These are phyloP conservation scores for Knipowitschia caucasica DNA, from an alignment of 2,797 vertebrate genomes.

Conservation along the genomic window DNA sequence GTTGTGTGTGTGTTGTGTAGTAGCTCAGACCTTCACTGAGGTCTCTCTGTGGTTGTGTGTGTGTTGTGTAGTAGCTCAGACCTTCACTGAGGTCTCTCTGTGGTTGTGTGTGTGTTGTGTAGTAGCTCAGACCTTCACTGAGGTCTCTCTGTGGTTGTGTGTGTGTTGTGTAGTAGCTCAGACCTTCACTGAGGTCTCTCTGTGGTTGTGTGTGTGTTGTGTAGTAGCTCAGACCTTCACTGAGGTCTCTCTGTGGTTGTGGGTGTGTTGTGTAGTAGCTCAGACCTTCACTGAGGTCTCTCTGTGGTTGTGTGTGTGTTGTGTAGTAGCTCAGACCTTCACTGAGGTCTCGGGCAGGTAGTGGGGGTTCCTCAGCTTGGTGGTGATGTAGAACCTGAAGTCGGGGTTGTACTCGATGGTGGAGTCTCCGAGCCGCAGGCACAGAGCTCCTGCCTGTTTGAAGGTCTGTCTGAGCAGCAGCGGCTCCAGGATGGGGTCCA, in stretches of 20 bases:
- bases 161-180: no score
- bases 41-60: no score
- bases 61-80: no score
- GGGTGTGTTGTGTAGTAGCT: neutral
- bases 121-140: no score
- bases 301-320: neutral
- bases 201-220: no score
- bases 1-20: no score
- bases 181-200: no score
- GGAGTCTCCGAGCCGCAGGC: conserved; percentile 85
- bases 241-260: neutral
- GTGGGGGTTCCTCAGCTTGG: conserved; percentile 88
- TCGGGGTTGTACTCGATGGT: conserved; percentile 83
- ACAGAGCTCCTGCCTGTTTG: conserved; percentile 83
- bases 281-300: conserved; percentile 81
- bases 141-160: no score
- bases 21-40: no score
- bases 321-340: conserved; percentile 69
- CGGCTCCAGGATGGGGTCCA: conserved; percentile 87
- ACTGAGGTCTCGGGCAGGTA: conserved; percentile 87
- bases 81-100: no score
- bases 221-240: no score
- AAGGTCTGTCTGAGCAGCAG: conserved; percentile 88
- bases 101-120: no score
- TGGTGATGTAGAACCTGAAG: conserved; percentile 90